Evolutionary conservation across 30 jellyfish, hydroid and myxozoan species (phyloP), one percentile per base, ranked within the genome.

Genomic region (Haliclystus octoradiatus): DNA sequence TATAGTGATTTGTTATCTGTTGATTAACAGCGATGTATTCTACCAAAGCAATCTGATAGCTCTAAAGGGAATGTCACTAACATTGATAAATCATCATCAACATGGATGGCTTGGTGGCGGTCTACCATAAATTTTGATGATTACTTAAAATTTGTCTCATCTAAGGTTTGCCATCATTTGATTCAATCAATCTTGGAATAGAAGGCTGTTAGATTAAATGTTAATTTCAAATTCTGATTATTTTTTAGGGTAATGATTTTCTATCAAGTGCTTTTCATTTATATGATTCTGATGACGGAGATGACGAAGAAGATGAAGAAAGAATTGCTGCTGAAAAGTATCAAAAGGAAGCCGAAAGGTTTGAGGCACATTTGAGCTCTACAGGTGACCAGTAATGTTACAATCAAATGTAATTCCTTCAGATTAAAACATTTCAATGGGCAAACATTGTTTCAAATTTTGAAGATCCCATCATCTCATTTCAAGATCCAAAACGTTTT

Each of bases 91-190:
- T 57, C 84, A 4, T 86, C 77, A 30, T 67, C 94, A 9, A 76
- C 96, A 0, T 86, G 96, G 96, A 60, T 86, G 28, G 86, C 96
- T 1, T 86, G 94, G 96, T 86, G 85, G 79, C 73, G 85, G 63
- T 68, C 92, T 9, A 79, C 94, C 4, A 63, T 86, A 9, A 74
- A 69, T 73, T 34, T 78, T 25, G 96, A 86, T 23, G 96, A 86
- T 74, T 86, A 66, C 57, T 57, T 31, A 49, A 86, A 86, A 71
- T 86, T 62, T 53, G 29, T 86, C 24, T 71, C 84, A 26, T 26
- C 68, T 15, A 66, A 77, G 86, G 95, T 84, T 29, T 1, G 63
- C 4, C n/a, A 2, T 14, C 25, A n/a, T 51, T 40, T 5, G 30
- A 23, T 69, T 69, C 1, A 0, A 50, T 61, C 3, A 19, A 15